Evolutionary conservation across 2,113 vertebrate genomes (phyloP), one percentile per base, ranked within the genome.

Genomic region (Aspiorhynchus laticeps): DNA sequence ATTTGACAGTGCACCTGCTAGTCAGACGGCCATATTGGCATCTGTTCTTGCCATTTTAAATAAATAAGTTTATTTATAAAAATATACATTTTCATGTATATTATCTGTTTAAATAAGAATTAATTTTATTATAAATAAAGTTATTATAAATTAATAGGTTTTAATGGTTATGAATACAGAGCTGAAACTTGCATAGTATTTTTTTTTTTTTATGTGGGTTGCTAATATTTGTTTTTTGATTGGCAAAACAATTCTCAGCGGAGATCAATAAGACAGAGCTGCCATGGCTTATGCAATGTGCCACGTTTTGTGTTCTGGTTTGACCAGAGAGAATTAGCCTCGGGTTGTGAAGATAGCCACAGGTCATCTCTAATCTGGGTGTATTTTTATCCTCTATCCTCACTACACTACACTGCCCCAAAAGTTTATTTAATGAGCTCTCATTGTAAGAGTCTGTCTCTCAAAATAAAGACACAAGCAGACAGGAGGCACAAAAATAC

Each of bases 331-430:
- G 81, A 79, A 67, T 87, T 84, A 87, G 80, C 61, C 24, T 67
- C 1, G 11, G 81, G 73, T 65, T 71, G 24, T 82, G 41, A 53
- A 73, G 48, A 83, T 63, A 59, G 19, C 78, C 65, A 36, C 26
- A 82, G 85, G 83, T 89, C 88, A 82, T 51, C 46, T 46, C 61
- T 89, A 87, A 89, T 89, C 88, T 89, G 77, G 31, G 46, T 33
- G 86, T 89, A 89, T 89, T 87, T 89, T 85, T 89, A 82, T 77
- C 78, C 67, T 56, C 65, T 69, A 61, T 81, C 38, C 85, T 84
- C 43, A 87, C 65, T 48, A 69, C 11, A n/a, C 43, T 41, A 28
- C 48, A 65, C 33, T 41, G 33, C 56, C 56, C 51, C 59, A 76
- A 81, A 84, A n/a, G 36, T 82, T 81, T 76, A 15, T 84, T 73